phyloP scores from a whole-genome alignment of 1,140 invertebrate genomes.

The Metaphire vulgaris region DNA sequence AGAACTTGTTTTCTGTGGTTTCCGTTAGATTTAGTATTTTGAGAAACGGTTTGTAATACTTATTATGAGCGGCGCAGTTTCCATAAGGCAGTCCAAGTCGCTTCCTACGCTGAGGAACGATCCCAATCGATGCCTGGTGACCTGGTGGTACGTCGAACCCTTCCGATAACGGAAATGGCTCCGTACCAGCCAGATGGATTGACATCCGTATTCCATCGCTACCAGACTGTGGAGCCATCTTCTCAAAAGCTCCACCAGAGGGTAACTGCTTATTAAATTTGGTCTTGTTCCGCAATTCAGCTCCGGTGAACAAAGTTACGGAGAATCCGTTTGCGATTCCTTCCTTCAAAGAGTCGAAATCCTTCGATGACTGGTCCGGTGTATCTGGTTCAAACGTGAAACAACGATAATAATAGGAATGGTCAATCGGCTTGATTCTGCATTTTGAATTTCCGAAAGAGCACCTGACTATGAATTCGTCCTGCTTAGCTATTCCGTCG shows the following conservation, averaged over 20 bases:
- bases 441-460: neutral
- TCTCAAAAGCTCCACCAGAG: neutral
- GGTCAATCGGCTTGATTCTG: neutral
- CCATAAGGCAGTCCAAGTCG: neutral
- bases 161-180: neutral
- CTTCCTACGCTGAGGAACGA: neutral
- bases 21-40: neutral
- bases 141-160: neutral
- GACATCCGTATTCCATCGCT: conserved; percentile 3
- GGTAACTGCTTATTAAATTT: neutral
- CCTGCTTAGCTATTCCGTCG: neutral
- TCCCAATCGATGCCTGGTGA: neutral
- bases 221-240: neutral
- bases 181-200: neutral
- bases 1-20: neutral
- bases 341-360: neutral
- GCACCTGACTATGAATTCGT: neutral
- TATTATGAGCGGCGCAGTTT: neutral
- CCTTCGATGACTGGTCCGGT: neutral
- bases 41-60: neutral
- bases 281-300: neutral
- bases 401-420: neutral
- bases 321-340: neutral
- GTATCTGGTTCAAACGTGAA: neutral
- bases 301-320: neutral